Percentiles rank a stretch among this genome's conserved stretches.
Evolutionary conservation across 2,888 invertebrate species (phyloP).

Genomic region (Hermodice carunculata): DNA sequence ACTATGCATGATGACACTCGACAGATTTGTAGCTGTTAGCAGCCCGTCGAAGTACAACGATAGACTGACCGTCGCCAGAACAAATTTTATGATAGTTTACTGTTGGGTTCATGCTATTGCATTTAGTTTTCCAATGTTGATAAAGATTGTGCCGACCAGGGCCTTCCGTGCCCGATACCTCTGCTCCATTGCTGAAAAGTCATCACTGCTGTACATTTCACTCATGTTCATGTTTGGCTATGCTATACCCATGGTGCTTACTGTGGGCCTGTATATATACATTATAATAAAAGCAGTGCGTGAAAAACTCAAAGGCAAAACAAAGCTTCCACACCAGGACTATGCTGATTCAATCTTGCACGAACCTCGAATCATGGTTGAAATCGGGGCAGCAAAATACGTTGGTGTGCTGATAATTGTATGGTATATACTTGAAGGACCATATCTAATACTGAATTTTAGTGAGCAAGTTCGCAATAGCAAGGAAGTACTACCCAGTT

Average conservation of each 20-base stretch:
- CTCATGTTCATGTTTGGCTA: constrained; percentile 48
- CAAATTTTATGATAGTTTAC: constrained; percentile 44
- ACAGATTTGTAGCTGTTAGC: constrained; percentile 54
- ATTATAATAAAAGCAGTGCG: constrained; percentile 44
- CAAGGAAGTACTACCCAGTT: constrained; percentile 11
- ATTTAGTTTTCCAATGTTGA: constrained; percentile 54
- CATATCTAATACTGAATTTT: constrained; percentile 44
- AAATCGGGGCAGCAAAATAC: constrained; percentile 47
- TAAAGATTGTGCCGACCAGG: constrained; percentile 44
- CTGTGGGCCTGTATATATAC: constrained; percentile 47
- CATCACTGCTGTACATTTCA: constrained; percentile 49
- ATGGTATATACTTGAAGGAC: constrained; percentile 56
- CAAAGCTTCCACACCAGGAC: constrained; percentile 36
- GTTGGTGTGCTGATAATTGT: constrained; percentile 47
- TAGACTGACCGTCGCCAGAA: constrained; percentile 42
- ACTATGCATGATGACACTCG: constrained; percentile 48
- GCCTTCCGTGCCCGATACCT: constrained; percentile 46
- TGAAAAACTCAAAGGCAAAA: constrained; percentile 41
- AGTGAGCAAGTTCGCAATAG: constrained; percentile 27
- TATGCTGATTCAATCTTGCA: constrained; percentile 32
- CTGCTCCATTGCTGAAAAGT: constrained; percentile 49
- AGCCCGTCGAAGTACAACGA: constrained; percentile 44
- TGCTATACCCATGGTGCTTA: constrained; percentile 48
- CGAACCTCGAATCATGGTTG: constrained; percentile 43
- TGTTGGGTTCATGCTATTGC: constrained; percentile 57